Conservation (phyloP, 1,140 invertebrate species). For the Lucilia sericata region DNA sequence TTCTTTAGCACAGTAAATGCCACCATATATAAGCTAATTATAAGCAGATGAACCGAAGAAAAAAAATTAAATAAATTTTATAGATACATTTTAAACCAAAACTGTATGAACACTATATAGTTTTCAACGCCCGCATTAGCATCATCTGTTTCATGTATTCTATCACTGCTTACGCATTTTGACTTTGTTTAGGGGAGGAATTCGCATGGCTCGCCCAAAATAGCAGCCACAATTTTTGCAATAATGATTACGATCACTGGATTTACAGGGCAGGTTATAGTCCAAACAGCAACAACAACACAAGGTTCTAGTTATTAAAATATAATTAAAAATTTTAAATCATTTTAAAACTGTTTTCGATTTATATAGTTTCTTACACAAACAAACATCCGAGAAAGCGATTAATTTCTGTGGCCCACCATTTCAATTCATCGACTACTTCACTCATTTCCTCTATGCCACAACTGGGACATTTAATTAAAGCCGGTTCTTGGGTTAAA, state of each 20-base stretch:
- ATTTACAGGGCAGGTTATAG: slow-evolving; percentile 60
- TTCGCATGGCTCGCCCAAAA: slow-evolving; percentile 59
- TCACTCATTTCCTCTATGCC: slow-evolving; percentile 56
- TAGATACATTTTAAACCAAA: too few relatives aligned
- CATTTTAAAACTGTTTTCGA: too few relatives aligned
- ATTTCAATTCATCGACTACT: slow-evolving; percentile 61
- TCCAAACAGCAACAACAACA: slow-evolving; percentile 64
- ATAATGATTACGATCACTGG: slow-evolving; percentile 64
- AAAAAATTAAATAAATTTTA: too few relatives aligned
- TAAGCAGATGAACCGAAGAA: too few relatives aligned
- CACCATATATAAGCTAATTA: not conserved
- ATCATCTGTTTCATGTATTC: not conserved
- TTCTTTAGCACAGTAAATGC: not conserved
- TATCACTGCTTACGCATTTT: not conserved
- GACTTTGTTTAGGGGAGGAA: not conserved
- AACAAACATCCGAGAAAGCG: slow-evolving; percentile 63
- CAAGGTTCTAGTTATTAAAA: slow-evolving; percentile 51
- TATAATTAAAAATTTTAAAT: slow-evolving; percentile 36
- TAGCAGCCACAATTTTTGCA: slow-evolving; percentile 65
- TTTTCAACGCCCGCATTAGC: not conserved
- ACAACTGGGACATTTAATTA: slow-evolving; percentile 60
- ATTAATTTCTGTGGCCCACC: slow-evolving; percentile 63
- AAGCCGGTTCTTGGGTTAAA: slow-evolving; percentile 55
- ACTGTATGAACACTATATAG: not conserved
- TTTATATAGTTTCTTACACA: too few relatives aligned